Evolutionary conservation across 2,797 vertebrate species (phyloP).

Genomic region (Falco columbarius): DNA sequence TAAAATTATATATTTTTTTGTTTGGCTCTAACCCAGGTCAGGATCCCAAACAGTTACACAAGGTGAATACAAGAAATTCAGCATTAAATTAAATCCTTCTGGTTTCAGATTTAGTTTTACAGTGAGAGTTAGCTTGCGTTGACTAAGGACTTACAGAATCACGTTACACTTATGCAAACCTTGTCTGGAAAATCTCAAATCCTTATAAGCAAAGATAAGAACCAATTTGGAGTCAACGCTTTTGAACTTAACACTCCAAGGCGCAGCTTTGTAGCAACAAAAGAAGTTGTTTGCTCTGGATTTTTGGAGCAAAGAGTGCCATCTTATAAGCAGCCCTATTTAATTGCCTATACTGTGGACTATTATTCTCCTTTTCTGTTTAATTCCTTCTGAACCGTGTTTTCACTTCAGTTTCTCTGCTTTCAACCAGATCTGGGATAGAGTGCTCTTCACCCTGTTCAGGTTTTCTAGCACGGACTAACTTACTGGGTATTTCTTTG

Average conservation of each 20-base stretch:
- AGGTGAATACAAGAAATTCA: background rate
- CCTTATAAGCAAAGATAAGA: background rate
- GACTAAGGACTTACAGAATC: background rate
- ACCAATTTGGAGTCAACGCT: background rate
- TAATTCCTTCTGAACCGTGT: background rate
- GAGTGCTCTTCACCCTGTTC: background rate
- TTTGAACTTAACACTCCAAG: background rate
- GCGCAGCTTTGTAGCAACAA: background rate
- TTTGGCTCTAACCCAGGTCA: background rate
- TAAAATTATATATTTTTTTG: background rate
- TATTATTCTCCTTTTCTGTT: background rate
- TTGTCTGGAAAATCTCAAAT: background rate
- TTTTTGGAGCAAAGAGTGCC: background rate
- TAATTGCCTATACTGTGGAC: background rate
- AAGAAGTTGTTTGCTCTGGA: background rate
- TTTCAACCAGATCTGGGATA: background rate
- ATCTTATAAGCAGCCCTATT: background rate
- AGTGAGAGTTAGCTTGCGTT: background rate
- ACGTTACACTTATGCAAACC: background rate
- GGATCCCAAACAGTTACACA: background rate
- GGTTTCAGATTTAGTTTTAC: background rate
- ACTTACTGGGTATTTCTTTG: background rate
- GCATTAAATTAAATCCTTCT: background rate
- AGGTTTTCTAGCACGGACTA: background rate
- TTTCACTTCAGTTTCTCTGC: background rate